Evolutionary conservation across 2,797 vertebrate species (phyloP), one percentile per base, ranked within the genome.

Genomic region (Zalophus californianus): DNA sequence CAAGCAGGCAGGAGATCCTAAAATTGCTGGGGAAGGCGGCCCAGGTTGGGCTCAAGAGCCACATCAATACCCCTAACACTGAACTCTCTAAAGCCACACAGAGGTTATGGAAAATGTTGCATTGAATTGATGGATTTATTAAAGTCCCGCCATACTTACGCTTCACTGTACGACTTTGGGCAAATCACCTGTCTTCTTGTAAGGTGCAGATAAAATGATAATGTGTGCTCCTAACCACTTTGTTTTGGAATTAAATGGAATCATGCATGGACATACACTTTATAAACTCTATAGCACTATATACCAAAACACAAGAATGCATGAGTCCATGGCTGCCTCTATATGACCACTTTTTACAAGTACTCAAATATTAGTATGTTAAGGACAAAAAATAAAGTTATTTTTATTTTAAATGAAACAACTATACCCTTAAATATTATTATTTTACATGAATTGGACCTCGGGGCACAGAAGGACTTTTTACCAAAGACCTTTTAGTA

Each of bases 371-470:
- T 32, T 52, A 35, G 38, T 64, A 35, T 25, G 50, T 72, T 64
- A 52, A 60, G 4, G 38, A 44, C 18, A 38, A 38, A 58, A 84
- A 52, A 77, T 68, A 54, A 79, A 89, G 29, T 23, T 52, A 41
- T 68, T 93, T 70, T 91, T 80, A 92, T 85, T 94, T 89, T 85
- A 44, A 79, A 64, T 78, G 41, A 97, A 91, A 78, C 5, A 93
- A 38, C 32, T 83, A 1, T 86, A 62, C 85, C 11, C 25, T 79
- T 38, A 64, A 80, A 73, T 56, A 87, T 62, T 75, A 56, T 54
- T 85, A 48, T 87, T 92, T 97, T 78, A 52, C 11, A 13, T 58
- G 56, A 35, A 35, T 52, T 48, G 3, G 54, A 85, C 41, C 6
- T 82, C 66, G 82, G 13, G 50, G 10, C 25, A 64, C 52, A 66